Conservation (phyloP, 1,140 invertebrate genomes). For the honey bee (Apis mellifera) region DNA sequence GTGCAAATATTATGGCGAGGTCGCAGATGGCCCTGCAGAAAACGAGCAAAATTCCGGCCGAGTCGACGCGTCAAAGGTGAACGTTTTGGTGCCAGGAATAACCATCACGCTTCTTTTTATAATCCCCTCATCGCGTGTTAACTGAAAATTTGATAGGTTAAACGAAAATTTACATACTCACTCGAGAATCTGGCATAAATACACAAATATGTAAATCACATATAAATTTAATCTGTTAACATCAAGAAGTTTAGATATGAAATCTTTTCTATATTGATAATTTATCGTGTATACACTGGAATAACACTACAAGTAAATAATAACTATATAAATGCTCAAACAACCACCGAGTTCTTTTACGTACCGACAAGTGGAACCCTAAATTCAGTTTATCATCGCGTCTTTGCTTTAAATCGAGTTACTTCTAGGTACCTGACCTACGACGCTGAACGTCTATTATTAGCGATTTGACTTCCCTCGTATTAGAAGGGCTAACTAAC, state of each 20-base stretch:
- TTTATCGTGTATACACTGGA: background rate
- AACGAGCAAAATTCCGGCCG: constrained; percentile 24
- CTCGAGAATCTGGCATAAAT: background rate
- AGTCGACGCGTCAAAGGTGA: constrained; percentile 29
- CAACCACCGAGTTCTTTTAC: background rate
- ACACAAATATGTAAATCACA: background rate
- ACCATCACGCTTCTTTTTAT: background rate
- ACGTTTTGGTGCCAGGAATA: constrained; percentile 26
- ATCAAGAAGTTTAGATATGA: background rate
- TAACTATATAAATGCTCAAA: background rate
- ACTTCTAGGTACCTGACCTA: constrained; percentile 37
- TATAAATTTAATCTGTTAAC: background rate
- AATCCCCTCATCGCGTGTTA: background rate
- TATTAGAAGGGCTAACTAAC: too few relatives aligned
- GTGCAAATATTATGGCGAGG: constrained; percentile 39
- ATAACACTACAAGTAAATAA: background rate
- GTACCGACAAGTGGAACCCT: background rate
- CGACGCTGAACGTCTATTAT: constrained; percentile 35
- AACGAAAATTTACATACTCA: background rate
- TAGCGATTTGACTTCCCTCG: background rate
- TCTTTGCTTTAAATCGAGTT: background rate
- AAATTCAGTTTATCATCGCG: background rate
- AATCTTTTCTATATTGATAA: background rate
- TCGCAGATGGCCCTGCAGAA: constrained; percentile 33
- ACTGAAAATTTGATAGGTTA: background rate